Evolutionary conservation across 1,140 invertebrate species (phyloP), one percentile per base, ranked within the genome.

Genomic region (Fopius arisanus): DNA sequence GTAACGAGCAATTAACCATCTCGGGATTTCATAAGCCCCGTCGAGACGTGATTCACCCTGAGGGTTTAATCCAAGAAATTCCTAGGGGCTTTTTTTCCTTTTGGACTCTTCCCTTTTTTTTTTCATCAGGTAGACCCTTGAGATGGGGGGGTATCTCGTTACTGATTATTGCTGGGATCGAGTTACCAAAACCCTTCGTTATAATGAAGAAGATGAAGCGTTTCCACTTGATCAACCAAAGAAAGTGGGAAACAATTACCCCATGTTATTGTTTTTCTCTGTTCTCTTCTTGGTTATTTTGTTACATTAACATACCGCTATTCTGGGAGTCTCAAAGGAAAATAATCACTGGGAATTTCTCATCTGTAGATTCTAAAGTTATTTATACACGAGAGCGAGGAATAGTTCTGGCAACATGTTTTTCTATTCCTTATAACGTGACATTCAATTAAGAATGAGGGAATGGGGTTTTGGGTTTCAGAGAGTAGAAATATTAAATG

Each of bases 91-190:
- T 68, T 68, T 40, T 48, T 28, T 40, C 14, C 3, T 19, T 43
- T 63, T 12, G 1, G 23, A 21, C n/a, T 31, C 2, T 71, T 40
- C 12, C 69, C 59, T 31, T 62, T 37, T 33, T 51, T 71, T 5
- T 37, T 29, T 40, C n/a, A n/a, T n/a, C 29, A 37, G 29, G n/a
- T 43, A 68, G 43, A 71, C 33, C 33, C 33, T 37, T 12, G 9
- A 7, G 33, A 10, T 37, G 33, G 54, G 33, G 54, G 29, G 16
- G 69, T 62, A 71, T 33, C 54, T 51, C 40, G 69, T 71, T 28
- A 33, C 28, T 51, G 51, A 71, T 71, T 71, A 71, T 71, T 62
- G 29, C 51, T 23, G 37, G 69, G 69, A 71, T 71, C 62, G 62
- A 51, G 69, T 71, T 71, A 59, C 69, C 40, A 29, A 43, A 48